Conservation (phyloP, 2,113 vertebrate species). For the Turnix velox region DNA sequence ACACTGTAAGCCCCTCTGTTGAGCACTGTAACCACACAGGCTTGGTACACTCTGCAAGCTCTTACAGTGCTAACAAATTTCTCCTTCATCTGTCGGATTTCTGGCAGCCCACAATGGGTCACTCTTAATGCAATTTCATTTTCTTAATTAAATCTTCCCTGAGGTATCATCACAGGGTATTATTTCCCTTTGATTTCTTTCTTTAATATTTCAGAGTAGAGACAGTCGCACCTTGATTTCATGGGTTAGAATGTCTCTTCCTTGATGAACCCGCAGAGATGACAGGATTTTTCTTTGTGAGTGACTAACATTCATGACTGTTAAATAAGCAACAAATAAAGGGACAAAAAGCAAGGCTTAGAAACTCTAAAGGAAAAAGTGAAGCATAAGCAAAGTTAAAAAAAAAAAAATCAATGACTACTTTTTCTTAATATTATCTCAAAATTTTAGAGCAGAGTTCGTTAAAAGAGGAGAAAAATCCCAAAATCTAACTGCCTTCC, state of each 20-base stretch:
- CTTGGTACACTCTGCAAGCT: not conserved
- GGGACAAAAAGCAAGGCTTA: not conserved
- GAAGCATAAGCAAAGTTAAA: not conserved
- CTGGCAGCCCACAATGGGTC: slow-evolving; percentile 16
- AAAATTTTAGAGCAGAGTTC: not conserved
- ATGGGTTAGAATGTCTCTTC: not conserved
- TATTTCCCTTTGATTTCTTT: slow-evolving; percentile 31
- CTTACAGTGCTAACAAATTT: not conserved
- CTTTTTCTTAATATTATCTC: not conserved
- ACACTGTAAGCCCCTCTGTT: not conserved
- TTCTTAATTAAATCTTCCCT: slow-evolving; percentile 43
- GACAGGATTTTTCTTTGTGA: not conserved
- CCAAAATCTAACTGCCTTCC: not conserved
- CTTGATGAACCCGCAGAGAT: not conserved
- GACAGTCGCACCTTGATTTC: not conserved
- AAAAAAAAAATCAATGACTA: not conserved
- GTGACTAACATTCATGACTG: not conserved
- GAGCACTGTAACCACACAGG: not conserved
- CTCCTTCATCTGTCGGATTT: not conserved
- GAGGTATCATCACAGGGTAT: slow-evolving; percentile 7
- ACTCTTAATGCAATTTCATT: slow-evolving; percentile 32
- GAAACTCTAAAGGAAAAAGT: not conserved
- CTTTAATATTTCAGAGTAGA: slow-evolving; percentile 24
- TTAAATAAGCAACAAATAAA: not conserved
- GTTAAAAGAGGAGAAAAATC: not conserved